These are phyloP conservation scores for Dysidea cf. avara DNA, from an alignment of 37 sponge, comb jelly and placozoan genomes.

Conservation along the genomic window DNA sequence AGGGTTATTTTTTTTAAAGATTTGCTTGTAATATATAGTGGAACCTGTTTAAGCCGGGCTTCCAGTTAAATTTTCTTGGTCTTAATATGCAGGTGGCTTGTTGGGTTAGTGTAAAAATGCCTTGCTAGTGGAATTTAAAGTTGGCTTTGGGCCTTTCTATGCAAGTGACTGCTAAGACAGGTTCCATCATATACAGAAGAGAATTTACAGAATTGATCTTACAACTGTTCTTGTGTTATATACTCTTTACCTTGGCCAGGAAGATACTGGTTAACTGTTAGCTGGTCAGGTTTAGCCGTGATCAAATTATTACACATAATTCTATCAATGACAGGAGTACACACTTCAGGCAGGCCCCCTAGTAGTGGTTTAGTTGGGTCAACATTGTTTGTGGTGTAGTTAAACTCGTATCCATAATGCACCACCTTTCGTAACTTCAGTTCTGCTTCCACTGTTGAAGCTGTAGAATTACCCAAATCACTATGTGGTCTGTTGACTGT, in stretches of 20 bases:
- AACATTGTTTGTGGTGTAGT: slow-evolving; percentile 73
- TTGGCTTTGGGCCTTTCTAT: too few species aligned
- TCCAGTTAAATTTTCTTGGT: too few species aligned
- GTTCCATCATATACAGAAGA: too few species aligned
- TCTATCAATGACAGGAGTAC: slow-evolving; percentile 25
- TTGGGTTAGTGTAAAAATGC: too few species aligned
- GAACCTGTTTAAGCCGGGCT: too few species aligned
- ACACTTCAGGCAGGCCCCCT: slow-evolving; percentile 58
- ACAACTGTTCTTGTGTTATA: too few species aligned
- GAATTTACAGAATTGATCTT: too few species aligned
- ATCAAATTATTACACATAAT: slow-evolving; percentile 35
- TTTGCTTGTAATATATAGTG: too few species aligned
- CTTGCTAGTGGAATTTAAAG: too few species aligned
- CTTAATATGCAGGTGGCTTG: too few species aligned
- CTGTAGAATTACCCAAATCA: not conserved
- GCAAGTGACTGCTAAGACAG: too few species aligned
- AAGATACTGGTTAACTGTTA: slow-evolving; percentile 86
- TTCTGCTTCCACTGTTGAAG: not conserved
- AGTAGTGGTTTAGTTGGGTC: slow-evolving; percentile 70
- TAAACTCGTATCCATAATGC: slow-evolving; percentile 91
- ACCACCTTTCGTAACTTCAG: slow-evolving; percentile 68
- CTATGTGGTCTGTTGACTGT: not conserved
- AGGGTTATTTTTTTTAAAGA: too few species aligned
- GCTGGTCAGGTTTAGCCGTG: slow-evolving; percentile 62
- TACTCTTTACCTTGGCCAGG: slow-evolving; percentile 95